Conservation (phyloP, 2,113 vertebrate genomes). For the Neotragus moschatus region DNA sequence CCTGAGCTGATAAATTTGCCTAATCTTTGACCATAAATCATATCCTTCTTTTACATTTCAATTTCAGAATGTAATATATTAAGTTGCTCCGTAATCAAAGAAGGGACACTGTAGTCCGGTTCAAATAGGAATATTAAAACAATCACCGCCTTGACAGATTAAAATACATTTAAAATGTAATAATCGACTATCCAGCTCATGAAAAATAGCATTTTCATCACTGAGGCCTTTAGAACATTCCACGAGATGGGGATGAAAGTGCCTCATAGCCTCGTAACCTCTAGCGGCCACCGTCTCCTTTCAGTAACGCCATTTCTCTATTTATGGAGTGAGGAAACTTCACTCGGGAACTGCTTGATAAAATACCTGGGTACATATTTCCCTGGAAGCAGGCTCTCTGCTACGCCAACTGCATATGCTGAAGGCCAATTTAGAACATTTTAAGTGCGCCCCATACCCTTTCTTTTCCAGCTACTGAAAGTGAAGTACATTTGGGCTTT, state of each 20-base stretch:
- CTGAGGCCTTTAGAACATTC: conserved; percentile 12
- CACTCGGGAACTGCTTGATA: conserved; percentile 56
- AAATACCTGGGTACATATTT: conserved; percentile 64
- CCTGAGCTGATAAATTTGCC: conserved; percentile 39
- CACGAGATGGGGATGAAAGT: conserved; percentile 22
- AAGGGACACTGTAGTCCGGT: background rate
- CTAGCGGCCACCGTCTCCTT: conserved; percentile 37
- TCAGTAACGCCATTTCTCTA: conserved; percentile 40
- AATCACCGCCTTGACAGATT: conserved; percentile 44
- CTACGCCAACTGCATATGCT: conserved; percentile 49
- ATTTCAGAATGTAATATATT: conserved; percentile 44
- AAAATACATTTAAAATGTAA: conserved; percentile 63
- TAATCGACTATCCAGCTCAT: conserved; percentile 36
- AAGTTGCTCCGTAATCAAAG: conserved; percentile 37
- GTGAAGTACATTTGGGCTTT: conserved; percentile 39
- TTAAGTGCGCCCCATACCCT: conserved; percentile 56
- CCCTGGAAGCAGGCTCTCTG: conserved; percentile 50
- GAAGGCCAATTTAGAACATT: conserved; percentile 59
- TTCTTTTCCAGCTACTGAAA: conserved; percentile 24
- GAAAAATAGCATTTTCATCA: conserved; percentile 57
- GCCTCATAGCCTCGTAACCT: conserved; percentile 10
- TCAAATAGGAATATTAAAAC: conserved; percentile 33
- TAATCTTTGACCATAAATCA: conserved; percentile 53
- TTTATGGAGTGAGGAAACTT: conserved; percentile 57
- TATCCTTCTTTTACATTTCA: conserved; percentile 56